Conservation (phyloP, 2,888 invertebrate genomes). For the Ditula angustiorana region DNA sequence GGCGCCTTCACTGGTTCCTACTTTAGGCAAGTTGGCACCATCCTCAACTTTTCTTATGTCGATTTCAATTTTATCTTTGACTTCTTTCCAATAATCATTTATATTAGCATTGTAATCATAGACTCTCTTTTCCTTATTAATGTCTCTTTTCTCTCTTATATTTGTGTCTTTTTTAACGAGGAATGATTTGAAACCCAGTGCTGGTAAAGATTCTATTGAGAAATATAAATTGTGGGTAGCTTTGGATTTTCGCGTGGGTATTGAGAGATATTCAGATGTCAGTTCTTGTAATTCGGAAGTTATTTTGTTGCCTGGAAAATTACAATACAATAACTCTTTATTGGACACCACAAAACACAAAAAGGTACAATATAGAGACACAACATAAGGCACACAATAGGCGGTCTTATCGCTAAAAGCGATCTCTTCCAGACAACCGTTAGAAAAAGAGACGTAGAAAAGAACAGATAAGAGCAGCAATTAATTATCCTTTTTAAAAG, state of each 20-base stretch:
- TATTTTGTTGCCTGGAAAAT: slow-evolving; percentile 83
- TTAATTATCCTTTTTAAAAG: no score
- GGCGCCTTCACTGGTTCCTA: background rate
- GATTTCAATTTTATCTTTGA: slow-evolving; percentile 47
- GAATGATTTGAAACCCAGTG: slow-evolving; percentile 88
- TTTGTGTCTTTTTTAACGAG: slow-evolving; percentile 68
- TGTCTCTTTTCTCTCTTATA: slow-evolving; percentile 49
- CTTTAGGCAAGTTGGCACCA: background rate
- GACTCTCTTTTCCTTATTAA: slow-evolving; percentile 29
- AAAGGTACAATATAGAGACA: no score
- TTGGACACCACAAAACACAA: no score
- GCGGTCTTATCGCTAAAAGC: no score
- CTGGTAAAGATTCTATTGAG: slow-evolving; percentile 86
- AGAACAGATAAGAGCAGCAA: no score
- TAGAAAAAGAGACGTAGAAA: no score
- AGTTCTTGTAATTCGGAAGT: slow-evolving; percentile 88
- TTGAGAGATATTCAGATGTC: slow-evolving; percentile 78
- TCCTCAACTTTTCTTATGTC: slow-evolving; percentile 53
- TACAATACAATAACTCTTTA: slow-evolving; percentile 1
- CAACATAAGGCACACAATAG: no score
- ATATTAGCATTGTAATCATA: slow-evolving; percentile 49
- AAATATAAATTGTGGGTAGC: slow-evolving; percentile 91
- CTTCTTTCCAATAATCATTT: slow-evolving; percentile 53
- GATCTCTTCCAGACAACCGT: no score
- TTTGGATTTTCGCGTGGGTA: slow-evolving; percentile 86